Conservation (phyloP, 2,113 vertebrate species). For the Stictonetta naevosa region DNA sequence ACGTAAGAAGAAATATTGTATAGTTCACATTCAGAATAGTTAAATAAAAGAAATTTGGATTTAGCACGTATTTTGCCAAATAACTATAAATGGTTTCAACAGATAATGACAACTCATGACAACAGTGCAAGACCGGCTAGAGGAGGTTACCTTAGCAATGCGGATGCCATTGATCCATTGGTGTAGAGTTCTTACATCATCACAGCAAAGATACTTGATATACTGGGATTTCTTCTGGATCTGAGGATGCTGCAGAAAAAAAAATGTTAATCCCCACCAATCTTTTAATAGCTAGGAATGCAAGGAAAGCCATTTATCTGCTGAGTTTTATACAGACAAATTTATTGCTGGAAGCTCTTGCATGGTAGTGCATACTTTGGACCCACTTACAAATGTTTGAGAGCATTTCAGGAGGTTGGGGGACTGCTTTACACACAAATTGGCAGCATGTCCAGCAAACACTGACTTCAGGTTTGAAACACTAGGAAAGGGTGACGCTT, state of each 20-base stretch:
- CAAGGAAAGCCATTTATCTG: background rate
- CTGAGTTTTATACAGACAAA: background rate
- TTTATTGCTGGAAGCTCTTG: background rate
- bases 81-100: background rate
- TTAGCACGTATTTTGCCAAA: background rate
- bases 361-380: background rate
- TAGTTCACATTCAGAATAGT: background rate
- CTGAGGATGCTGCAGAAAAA: conserved; percentile 88
- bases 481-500: background rate
- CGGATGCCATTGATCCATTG: conserved; percentile 97
- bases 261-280: background rate
- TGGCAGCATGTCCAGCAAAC: background rate
- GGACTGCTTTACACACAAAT: background rate
- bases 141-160: conserved; percentile 89
- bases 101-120: background rate
- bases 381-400: background rate
- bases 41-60: background rate
- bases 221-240: conserved; percentile 99
- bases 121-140: background rate
- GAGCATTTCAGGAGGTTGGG: background rate
- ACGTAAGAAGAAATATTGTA: background rate
- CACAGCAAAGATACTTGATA: conserved; percentile 97
- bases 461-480: background rate
- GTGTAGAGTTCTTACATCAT: conserved; percentile 95
- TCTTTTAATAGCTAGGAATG: background rate